These are phyloP conservation scores for Brachyrhaphis roseni DNA, from an alignment of 2,797 vertebrate species.

Conservation along the genomic window DNA sequence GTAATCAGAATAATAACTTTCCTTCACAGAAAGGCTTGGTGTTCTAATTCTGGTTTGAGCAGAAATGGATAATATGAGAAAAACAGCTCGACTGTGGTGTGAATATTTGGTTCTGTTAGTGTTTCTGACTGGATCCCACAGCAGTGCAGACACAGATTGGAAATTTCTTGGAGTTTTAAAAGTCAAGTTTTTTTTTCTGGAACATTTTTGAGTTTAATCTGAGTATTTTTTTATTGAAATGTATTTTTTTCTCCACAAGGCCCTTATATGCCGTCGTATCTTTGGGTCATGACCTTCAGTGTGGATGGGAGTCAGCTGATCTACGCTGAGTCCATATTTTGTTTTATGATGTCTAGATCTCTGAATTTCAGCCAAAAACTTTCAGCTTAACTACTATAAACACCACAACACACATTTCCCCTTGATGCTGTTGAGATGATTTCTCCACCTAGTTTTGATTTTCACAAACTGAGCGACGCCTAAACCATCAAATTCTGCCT, in stretches of 20 bases:
- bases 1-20: not conserved
- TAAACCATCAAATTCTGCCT: slow-evolving; percentile 19
- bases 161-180: too few relatives aligned
- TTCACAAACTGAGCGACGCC: not conserved
- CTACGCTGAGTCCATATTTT: not conserved
- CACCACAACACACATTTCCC: not conserved
- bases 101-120: not conserved
- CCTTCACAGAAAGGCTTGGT: not conserved
- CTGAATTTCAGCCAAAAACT: not conserved
- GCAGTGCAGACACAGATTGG: not conserved
- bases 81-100: not conserved
- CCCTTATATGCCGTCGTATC: too few relatives aligned
- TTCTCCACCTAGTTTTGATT: not conserved
- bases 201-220: not conserved
- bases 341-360: not conserved
- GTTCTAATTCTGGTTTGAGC: not conserved
- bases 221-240: too few relatives aligned
- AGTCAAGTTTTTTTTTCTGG: too few relatives aligned
- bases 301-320: not conserved
- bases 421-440: not conserved
- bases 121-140: not conserved
- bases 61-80: not conserved
- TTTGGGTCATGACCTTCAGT: not conserved
- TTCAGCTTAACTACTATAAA: not conserved
- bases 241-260: too few relatives aligned